Base-by-base conservation (phyloP, 2,888 invertebrate species). In the Phorcus lineatus region DNA sequence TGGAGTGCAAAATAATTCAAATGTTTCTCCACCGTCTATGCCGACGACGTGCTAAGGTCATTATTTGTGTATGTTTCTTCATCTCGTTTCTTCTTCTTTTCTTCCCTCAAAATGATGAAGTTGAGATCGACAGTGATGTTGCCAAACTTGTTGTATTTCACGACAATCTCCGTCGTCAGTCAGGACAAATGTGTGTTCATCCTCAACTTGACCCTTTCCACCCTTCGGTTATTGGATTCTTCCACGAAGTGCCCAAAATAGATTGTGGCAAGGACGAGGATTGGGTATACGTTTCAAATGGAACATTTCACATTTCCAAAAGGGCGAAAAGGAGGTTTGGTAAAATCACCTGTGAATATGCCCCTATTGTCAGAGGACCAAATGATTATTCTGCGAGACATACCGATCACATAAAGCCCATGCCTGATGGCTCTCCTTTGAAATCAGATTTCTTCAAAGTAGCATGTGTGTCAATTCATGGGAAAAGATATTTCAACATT, bases 261-360 rank as follows among this genome's bases (percentile, higher is more conserved):
- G 93, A 94, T 17, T 98, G 98, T 90, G 94, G 94, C 16, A 81
- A 86, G 1, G 94, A 93, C 54, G 87, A 91, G 47, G 96, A 97
- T 91, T 98, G 97, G 98, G 96, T 97, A 0, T 94, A 94, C 87
- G 96, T 96, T 86, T 94, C 95, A 91, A 96, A 96, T 91, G 94
- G 95, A 91, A 92, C 89, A 28, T 94, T 95, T 82, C 92, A 91
- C 76, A 94, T 96, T 80, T 94, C 94, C 62, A 92, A 93, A 7
- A 92, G 92, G 80, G 94, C 94, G 0, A 94, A 92, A 81, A 67
- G 82, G n/a, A 89, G 86, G 67, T 90, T 93, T 84, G 94, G 94
- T 2, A 88, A 93, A 53, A 93, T 94, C 36, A 89, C 93, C 79
- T 95, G 95, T 89, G 91, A 93, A 36, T 96, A 96, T 91, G 95